Evolutionary conservation across 2,888 invertebrate species (phyloP).

Genomic region (Drosophila borborema): DNA sequence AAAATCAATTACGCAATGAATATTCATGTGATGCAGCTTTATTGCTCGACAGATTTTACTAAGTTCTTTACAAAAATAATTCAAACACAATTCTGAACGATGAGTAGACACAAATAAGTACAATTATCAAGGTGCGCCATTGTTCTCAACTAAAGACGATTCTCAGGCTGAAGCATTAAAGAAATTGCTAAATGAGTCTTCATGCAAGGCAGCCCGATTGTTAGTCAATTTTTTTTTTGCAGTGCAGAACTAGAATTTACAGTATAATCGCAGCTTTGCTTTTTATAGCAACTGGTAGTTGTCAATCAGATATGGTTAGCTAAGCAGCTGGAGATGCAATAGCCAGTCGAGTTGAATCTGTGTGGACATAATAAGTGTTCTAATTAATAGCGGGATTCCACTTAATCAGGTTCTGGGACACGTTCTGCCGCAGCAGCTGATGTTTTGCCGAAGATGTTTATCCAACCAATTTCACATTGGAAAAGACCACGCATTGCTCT

Average conservation of each 20-base stretch:
- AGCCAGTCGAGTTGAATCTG: not conserved
- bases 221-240: conserved; percentile 6
- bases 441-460: not conserved
- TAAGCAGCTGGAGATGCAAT: conserved; percentile 1
- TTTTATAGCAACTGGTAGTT: conserved; percentile 21
- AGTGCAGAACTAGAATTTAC: conserved; percentile 52
- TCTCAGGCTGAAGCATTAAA: not conserved
- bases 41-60: not conserved
- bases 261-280: conserved; percentile 30
- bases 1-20: not conserved
- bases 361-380: conserved; percentile 38
- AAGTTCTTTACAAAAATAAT: not conserved
- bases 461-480: not conserved
- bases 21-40: not conserved
- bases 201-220: not conserved
- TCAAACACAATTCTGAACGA: not conserved
- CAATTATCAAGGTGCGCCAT: not conserved
- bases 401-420: conserved; percentile 29
- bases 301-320: conserved; percentile 39
- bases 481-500: conserved; percentile 44
- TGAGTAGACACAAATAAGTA: not conserved
- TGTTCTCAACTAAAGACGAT: not conserved
- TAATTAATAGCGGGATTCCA: conserved; percentile 50
- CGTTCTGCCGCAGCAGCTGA: conserved; percentile 5
- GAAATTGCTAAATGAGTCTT: not conserved